A percentile compares a stretch with the other conserved stretches of the same genome.
These are phyloP conservation scores for Drosophila vallismaia DNA, from an alignment of 2,888 invertebrate genomes.

Conservation along the genomic window DNA sequence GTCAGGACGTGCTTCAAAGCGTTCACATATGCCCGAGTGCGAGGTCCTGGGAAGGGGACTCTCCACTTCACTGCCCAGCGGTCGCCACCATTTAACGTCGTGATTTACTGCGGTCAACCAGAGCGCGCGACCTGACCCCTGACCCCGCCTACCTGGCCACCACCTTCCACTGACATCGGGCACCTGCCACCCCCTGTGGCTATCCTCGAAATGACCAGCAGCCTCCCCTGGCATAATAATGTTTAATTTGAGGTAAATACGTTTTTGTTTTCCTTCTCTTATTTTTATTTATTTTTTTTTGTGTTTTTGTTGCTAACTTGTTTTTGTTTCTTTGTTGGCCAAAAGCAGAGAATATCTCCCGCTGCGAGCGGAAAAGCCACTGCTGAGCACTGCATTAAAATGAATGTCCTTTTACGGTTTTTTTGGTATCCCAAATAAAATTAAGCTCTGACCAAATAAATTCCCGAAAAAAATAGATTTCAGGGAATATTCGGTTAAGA, in stretches of 20 bases:
- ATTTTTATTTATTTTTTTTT: conserved; percentile 2
- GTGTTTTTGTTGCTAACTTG: neutral
- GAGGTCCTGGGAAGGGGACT: neutral
- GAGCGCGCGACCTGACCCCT: conserved; percentile 30
- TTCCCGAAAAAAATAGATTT: neutral
- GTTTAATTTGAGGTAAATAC: conserved; percentile 83
- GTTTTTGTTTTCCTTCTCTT: conserved; percentile 70
- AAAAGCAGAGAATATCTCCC: conserved; percentile 12
- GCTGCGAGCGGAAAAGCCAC: conserved; percentile 30
- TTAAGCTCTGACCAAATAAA: conserved; percentile 36
- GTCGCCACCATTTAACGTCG: conserved; percentile 75
- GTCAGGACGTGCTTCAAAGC: conserved; percentile 63
- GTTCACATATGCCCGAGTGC: conserved; percentile 44
- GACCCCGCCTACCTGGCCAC: neutral
- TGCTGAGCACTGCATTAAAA: conserved; percentile 67
- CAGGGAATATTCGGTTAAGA: neutral
- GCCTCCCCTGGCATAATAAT: conserved; percentile 76
- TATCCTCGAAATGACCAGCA: conserved; percentile 78
- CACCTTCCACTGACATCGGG: conserved; percentile 1
- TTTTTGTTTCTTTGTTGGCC: conserved; percentile 6
- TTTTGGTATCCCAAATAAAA: conserved; percentile 39
- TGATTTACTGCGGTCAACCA: conserved; percentile 82
- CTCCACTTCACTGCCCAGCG: conserved; percentile 45
- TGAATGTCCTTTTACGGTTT: neutral
- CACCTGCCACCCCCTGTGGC: conserved; percentile 64